Percentiles rank a stretch among this genome's conserved stretches.
phyloP scores from a whole-genome alignment of 2,797 vertebrate species.

The Liasis olivaceus region DNA sequence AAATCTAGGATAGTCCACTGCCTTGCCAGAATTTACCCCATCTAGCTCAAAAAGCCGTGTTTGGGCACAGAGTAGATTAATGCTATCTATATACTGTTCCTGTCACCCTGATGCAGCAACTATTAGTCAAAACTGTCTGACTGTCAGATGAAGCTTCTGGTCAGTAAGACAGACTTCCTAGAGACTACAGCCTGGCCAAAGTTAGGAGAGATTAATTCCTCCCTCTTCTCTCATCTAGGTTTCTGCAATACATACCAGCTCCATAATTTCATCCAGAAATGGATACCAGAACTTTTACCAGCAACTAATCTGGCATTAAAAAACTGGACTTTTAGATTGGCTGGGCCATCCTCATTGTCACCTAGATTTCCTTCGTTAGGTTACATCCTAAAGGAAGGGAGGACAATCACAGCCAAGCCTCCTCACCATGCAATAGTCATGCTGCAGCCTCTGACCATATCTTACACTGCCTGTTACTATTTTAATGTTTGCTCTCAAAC shows the following conservation, averaged over 20 bases:
- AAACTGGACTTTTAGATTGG: neutral
- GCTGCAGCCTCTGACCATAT: neutral
- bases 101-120: neutral
- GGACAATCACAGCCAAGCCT: neutral
- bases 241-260: neutral
- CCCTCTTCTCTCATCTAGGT: neutral
- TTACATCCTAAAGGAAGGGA: neutral
- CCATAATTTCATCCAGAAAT: neutral
- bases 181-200: neutral
- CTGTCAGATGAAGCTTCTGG: neutral
- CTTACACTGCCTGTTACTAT: neutral
- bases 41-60: neutral
- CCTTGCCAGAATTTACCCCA: neutral
- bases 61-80: neutral
- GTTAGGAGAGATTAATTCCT: neutral
- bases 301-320: neutral
- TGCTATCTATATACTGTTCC: neutral
- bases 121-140: neutral
- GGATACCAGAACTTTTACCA: neutral
- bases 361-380: neutral
- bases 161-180: neutral
- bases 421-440: neutral
- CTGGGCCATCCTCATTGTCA: neutral
- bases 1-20: neutral
- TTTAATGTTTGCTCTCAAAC: neutral